Percentiles rank a stretch among this genome's conserved stretches.
Conservation (phyloP, 23 tunicate genomes). For the Botrylloides violaceus region DNA sequence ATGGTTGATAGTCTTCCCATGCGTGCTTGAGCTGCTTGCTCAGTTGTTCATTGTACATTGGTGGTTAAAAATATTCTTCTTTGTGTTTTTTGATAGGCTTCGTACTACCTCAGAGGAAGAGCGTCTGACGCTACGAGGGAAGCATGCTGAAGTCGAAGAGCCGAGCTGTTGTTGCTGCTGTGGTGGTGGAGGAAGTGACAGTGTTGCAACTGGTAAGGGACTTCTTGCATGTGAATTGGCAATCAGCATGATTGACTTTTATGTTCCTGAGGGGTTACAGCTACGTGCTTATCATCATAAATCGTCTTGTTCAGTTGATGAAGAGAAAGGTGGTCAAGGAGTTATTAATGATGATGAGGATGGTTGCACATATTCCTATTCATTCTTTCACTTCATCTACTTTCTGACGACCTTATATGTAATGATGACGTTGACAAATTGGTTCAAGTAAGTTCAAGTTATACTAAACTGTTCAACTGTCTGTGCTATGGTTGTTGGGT, state of each 20-base stretch:
- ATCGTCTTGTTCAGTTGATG: slow-evolving; percentile 3
- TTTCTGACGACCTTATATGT: slow-evolving; percentile 20
- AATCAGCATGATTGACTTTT: no score
- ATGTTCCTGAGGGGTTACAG: no score
- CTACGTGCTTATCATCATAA: no score
- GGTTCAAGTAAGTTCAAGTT: slow-evolving; percentile 18
- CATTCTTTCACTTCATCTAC: slow-evolving; percentile 24
- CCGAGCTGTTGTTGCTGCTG: slow-evolving; percentile 78
- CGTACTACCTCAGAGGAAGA: slow-evolving; percentile 56
- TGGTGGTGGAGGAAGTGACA: slow-evolving; percentile 30
- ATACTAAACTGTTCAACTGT: no score
- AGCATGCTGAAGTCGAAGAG: slow-evolving; percentile 32
- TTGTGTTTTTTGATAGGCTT: no score
- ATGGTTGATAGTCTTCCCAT: no score
- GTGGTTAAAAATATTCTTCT: no score
- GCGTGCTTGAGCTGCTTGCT: no score
- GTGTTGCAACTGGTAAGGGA: slow-evolving; percentile 20
- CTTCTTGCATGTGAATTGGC: not conserved
- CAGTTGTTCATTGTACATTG: no score
- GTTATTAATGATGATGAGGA: slow-evolving; percentile 23
- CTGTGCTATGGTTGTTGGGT: no score
- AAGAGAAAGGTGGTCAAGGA: slow-evolving; percentile 17
- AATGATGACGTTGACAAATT: slow-evolving; percentile 24
- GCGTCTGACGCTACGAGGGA: slow-evolving; percentile 30
- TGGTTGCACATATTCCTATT: slow-evolving; percentile 18